phyloP scores from a whole-genome alignment of 1,140 invertebrate genomes.

The Asobara japonica region DNA sequence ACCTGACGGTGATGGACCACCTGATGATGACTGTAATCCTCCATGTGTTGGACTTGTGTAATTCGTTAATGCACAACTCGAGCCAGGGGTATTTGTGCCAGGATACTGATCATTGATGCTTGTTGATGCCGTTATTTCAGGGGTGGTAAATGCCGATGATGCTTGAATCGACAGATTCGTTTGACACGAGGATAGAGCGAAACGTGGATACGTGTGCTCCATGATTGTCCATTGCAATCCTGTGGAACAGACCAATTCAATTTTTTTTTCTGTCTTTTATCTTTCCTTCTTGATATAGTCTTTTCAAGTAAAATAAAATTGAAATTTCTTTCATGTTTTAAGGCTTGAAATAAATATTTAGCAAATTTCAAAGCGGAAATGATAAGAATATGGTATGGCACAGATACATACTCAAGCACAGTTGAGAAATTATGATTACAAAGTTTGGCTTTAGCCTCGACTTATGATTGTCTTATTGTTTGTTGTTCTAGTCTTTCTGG shows the following conservation, averaged over 20 bases:
- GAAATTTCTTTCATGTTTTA: neutral
- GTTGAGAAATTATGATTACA: conserved; percentile 20
- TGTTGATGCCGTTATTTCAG: conserved; percentile 61
- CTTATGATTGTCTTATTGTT: too few species aligned
- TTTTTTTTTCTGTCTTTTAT: conserved; percentile 40
- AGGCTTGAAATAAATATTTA: neutral
- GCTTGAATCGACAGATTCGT: conserved; percentile 68
- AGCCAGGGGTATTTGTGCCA: conserved; percentile 50
- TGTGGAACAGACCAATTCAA: conserved; percentile 67
- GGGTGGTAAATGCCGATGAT: conserved; percentile 59
- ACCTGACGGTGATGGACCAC: conserved; percentile 47
- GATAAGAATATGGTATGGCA: conserved; percentile 53
- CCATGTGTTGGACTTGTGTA: conserved; percentile 54
- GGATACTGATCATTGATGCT: conserved; percentile 58
- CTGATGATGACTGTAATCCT: conserved; percentile 32
- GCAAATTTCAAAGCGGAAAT: conserved; percentile 38
- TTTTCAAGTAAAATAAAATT: neutral
- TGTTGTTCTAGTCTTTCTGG: neutral
- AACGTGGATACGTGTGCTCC: conserved; percentile 74
- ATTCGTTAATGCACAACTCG: conserved; percentile 55
- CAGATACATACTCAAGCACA: conserved; percentile 61
- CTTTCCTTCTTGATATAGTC: neutral
- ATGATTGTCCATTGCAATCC: conserved; percentile 77
- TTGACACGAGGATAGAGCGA: conserved; percentile 71
- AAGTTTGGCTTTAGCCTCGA: conserved; percentile 10